Evolutionary conservation across 2,113 vertebrate genomes (phyloP), one percentile per base, ranked within the genome.

Genomic region (Anoplopoma fimbria): DNA sequence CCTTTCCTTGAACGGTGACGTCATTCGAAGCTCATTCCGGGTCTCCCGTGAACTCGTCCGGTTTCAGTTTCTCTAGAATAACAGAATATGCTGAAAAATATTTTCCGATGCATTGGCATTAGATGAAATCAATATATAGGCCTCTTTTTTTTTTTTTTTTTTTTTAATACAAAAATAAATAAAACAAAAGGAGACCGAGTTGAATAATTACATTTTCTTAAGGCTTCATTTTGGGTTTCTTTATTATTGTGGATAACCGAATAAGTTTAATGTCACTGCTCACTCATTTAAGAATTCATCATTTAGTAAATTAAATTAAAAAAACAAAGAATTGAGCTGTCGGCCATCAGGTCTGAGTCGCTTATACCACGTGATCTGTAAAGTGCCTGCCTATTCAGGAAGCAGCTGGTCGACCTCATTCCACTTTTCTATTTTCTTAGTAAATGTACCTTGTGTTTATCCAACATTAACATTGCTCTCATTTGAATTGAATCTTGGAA

Each of bases 361-460:
- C 23, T n/a, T 2, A 4, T 33, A 71, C 10, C 76, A 79, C 78
- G 58, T 65, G 61, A 73, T 42, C 49, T 25, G 58, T 9, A 19
- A 29, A 14, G 25, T 13, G 1, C 25, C 55, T 23, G 21, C 29
- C 19, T 40, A 14, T 45, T 5, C 47, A 64, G 58, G 55, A 64
- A 34, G 25, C 53, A 38, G n/a, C 17, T 60, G 17, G 23, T 1
- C 0, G 1, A 45, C 1, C 3, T 57, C 3, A 9, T 34, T 17
- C 8, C 2, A 53, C 55, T 23, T 27, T 27, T 53, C 15, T 64
- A 4, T 62, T 23, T n/a, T 64, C 7, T 29, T 36, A n/a, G 0
- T 61, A n/a, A 9, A 8, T 33, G n/a, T 34, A 3, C 3, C 23
- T 1, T 19, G 25, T 53, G 14, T 23, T 53, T 12, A 33, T 21